These are phyloP conservation scores for Lamellibrachia luymesi DNA, from an alignment of 1,140 invertebrate species.

Conservation along the genomic window DNA sequence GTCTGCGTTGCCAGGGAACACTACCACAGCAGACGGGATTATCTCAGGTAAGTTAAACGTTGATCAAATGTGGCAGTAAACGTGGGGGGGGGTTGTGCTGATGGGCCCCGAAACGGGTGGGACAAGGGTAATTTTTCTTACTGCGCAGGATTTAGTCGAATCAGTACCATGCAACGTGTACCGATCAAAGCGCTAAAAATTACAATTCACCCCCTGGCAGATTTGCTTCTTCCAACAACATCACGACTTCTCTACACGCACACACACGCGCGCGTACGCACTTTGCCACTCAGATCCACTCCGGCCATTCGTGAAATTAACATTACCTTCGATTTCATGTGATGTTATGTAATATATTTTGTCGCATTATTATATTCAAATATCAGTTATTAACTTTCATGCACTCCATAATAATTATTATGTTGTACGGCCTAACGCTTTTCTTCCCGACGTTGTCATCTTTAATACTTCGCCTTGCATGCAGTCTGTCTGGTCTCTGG, in stretches of 20 bases:
- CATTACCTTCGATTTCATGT: background rate
- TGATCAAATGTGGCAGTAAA: background rate
- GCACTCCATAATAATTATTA: no score
- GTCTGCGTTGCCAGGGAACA: constrained; percentile 24
- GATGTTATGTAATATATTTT: background rate
- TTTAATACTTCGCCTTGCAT: no score
- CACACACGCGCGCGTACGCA: background rate
- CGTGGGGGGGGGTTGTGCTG: background rate
- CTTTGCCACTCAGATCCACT: background rate
- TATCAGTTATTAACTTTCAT: background rate
- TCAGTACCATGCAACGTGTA: no score
- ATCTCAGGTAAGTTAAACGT: background rate
- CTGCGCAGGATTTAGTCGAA: no score
- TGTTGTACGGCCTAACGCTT: no score
- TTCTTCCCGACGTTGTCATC: no score
- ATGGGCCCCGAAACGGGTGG: background rate
- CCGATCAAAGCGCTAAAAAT: background rate
- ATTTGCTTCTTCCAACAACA: background rate
- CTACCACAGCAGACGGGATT: constrained; percentile 22
- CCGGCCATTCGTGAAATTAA: background rate
- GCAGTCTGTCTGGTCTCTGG: no score
- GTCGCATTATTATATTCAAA: background rate
- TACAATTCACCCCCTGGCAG: background rate
- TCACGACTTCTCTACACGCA: no score
- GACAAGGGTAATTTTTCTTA: no score